Evolutionary conservation across 2,888 invertebrate species (phyloP), one percentile per base, ranked within the genome.

Genomic region (Protonemura montana): DNA sequence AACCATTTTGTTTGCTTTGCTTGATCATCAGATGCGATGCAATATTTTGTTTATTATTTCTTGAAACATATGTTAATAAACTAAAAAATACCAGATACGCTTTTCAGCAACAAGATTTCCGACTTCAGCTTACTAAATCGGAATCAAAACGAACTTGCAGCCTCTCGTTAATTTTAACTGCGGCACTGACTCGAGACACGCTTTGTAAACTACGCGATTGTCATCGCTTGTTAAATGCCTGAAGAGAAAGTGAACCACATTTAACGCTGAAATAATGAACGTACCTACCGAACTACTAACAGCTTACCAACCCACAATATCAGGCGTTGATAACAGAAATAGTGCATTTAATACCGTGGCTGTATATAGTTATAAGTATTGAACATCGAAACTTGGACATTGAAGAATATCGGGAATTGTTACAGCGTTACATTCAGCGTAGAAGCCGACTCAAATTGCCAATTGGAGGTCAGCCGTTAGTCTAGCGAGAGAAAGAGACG

Each of bases 1-100:
- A 59, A 59, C 59, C 59, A 13, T 59, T 59, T 59, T 59, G 59
- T 59, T 59, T 59, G 59, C 59, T 59, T 59, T 59, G 59, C 59
- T 59, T 59, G 59, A 59, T 59, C 59, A 13, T 59, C 59, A 59
- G 59, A 59, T 21, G 21, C 59, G 7, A 59, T 21, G 1, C 59
- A 59, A 59, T 59, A 16, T 59, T 59, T 59, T 13, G 35, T 35
- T 35, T 35, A 35, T 35, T 35, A 35, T 35, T 35, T 35, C 10
- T 6, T 35, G 35, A 35, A 35, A 3, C 35, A 35, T 10, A 35
- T 35, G 35, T 35, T 10, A 35, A 35, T 35, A 35, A 10, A 35
- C 35, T 35, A 10, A 35, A 59, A 59, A 2, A 59, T 59, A 59
- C 59, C 59, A 59, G 35, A 35, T 59, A 10, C 7, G 21, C 21